Percentiles rank a stretch among this genome's conserved stretches.
These are phyloP conservation scores for Caiman crocodilus DNA, from an alignment of 2,797 vertebrate species.

Conservation along the genomic window DNA sequence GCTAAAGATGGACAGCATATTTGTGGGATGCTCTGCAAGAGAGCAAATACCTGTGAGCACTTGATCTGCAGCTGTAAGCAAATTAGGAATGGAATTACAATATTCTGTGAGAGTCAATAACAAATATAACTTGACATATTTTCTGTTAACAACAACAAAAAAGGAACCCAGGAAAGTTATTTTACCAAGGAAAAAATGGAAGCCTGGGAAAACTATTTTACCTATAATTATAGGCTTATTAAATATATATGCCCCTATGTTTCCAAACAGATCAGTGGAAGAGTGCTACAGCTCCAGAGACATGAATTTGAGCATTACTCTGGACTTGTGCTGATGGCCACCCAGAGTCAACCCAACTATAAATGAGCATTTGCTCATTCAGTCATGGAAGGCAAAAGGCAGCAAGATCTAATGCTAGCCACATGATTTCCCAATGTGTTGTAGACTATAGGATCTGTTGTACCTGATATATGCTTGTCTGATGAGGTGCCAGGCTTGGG, in stretches of 20 bases:
- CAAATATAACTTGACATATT: slow-evolving; percentile 41
- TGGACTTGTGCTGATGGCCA: too few species aligned
- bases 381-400: too few species aligned
- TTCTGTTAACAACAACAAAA: slow-evolving; percentile 35
- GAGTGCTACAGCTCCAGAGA: too few species aligned
- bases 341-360: too few species aligned
- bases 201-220: background rate
- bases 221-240: background rate
- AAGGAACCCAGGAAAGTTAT: background rate
- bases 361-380: too few species aligned
- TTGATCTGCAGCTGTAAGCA: slow-evolving; percentile 58
- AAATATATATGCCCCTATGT: background rate
- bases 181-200: background rate
- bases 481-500: too few species aligned
- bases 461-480: too few species aligned
- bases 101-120: slow-evolving; percentile 48
- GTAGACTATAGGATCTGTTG: too few species aligned
- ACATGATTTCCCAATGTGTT: too few species aligned
- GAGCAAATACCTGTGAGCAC: slow-evolving; percentile 63
- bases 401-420: too few species aligned
- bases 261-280: background rate
- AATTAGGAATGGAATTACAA: slow-evolving; percentile 64
- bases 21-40: slow-evolving; percentile 53
- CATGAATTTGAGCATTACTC: too few species aligned
- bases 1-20: slow-evolving; percentile 57